phyloP scores from a whole-genome alignment of 2,797 vertebrate genomes.

The Alca torda region DNA sequence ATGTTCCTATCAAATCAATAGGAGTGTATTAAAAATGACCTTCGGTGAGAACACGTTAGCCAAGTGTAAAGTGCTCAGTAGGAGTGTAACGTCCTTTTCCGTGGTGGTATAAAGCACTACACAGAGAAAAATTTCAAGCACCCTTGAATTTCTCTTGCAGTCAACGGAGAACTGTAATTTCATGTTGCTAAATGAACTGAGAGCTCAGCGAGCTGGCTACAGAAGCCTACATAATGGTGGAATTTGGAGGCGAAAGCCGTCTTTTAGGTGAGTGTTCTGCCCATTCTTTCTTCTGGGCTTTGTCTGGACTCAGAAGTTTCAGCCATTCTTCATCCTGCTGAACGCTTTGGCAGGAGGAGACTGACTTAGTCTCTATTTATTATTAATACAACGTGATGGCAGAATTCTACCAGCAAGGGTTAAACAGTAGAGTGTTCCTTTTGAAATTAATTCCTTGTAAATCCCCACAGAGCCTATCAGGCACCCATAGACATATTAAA shows the following conservation, averaged over 20 bases:
- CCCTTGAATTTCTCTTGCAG: background rate
- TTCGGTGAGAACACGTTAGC: background rate
- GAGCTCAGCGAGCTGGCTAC: background rate
- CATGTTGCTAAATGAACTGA: background rate
- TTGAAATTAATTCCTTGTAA: background rate
- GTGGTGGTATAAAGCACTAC: background rate
- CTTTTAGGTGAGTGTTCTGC: background rate
- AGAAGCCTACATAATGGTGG: background rate
- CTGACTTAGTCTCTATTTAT: background rate
- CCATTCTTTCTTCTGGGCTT: background rate
- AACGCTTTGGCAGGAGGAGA: background rate
- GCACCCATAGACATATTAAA: background rate
- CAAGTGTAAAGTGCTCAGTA: background rate
- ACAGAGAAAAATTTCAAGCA: background rate
- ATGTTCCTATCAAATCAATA: background rate
- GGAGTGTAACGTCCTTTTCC: background rate
- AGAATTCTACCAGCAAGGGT: background rate
- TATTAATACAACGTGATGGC: background rate
- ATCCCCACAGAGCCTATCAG: background rate
- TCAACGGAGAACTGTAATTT: background rate
- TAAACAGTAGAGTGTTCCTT: background rate
- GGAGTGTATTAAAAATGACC: background rate
- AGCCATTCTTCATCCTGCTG: background rate
- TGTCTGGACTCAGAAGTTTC: background rate
- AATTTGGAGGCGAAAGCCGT: background rate